phyloP scores from a whole-genome alignment of 2,888 invertebrate species.

The Corythucha ciliata region DNA sequence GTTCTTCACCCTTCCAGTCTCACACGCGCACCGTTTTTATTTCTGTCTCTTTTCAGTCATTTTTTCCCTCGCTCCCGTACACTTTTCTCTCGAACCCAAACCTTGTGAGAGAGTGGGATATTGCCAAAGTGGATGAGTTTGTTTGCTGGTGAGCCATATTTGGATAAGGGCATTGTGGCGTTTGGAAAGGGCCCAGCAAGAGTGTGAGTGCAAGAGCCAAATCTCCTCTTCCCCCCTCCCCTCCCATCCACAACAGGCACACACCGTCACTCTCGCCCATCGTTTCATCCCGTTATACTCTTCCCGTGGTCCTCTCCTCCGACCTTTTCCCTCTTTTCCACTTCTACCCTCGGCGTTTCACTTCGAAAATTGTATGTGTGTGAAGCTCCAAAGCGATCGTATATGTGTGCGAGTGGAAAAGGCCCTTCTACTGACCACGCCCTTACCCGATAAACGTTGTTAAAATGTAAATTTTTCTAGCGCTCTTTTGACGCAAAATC shows the following conservation, averaged over 20 bases:
- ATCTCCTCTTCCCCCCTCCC: no score
- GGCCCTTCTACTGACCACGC: conserved; percentile 24
- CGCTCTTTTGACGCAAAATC: conserved; percentile 24
- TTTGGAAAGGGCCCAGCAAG: conserved; percentile 21
- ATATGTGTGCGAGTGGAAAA: conserved; percentile 4
- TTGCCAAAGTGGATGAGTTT: conserved; percentile 26
- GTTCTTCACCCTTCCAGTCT: no score
- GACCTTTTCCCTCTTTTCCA: no score
- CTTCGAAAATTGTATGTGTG: not conserved
- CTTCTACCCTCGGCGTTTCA: no score
- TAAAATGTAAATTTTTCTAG: conserved; percentile 26
- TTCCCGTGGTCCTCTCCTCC: no score
- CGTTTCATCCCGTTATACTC: no score
- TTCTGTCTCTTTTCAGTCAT: no score
- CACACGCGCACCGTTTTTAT: no score
- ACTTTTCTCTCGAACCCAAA: no score
- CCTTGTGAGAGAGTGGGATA: conserved; percentile 9
- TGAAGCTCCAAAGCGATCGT: conserved; percentile 1
- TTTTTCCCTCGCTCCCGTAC: no score
- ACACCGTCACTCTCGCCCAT: no score
- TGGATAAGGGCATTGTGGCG: conserved; percentile 25
- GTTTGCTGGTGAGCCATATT: conserved; percentile 26
- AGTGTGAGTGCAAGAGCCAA: conserved; percentile 14
- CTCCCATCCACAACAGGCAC: no score
- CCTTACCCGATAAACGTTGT: conserved; percentile 22